Conservation (phyloP, 2,888 invertebrate species). For the Phymatocera aterrima region DNA sequence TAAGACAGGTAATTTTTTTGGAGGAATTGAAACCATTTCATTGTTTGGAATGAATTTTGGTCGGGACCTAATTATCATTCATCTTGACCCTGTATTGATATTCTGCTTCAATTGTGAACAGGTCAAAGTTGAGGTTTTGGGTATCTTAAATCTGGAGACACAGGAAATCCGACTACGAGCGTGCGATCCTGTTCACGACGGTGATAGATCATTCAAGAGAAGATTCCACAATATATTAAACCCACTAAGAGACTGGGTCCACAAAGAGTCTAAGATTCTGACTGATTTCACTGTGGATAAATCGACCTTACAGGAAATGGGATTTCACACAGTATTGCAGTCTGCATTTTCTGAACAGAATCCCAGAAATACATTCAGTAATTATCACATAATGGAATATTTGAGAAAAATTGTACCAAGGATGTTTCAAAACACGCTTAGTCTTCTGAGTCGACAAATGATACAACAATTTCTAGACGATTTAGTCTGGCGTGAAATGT, state of each 20-base stretch:
- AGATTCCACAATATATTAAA: conserved; percentile 90
- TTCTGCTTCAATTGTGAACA: too few relatives aligned
- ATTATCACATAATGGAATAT: conserved; percentile 91
- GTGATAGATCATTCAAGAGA: conserved; percentile 87
- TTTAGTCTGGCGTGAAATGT: conserved; percentile 92
- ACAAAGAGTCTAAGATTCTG: conserved; percentile 85
- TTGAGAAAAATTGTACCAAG: conserved; percentile 89
- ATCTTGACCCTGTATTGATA: conserved; percentile 52
- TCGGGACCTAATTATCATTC: background rate
- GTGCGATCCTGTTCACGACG: conserved; percentile 88
- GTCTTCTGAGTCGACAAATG: conserved; percentile 87
- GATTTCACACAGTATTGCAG: conserved; percentile 86
- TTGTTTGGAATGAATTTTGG: background rate
- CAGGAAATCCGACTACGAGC: conserved; percentile 84
- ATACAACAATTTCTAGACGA: conserved; percentile 95
- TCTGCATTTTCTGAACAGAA: conserved; percentile 75
- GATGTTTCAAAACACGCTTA: conserved; percentile 93
- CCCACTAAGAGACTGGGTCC: conserved; percentile 87
- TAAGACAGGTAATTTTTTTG: conserved; percentile 68
- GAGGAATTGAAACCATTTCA: background rate
- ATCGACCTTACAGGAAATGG: conserved; percentile 85
- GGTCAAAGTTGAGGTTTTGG: conserved; percentile 92
- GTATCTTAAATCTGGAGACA: conserved; percentile 85
- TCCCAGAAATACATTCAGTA: conserved; percentile 78
- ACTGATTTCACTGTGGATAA: conserved; percentile 92